Evolutionary conservation across 2,888 invertebrate species (phyloP), one percentile per base, ranked within the genome.

Genomic region (Neoascia interrupta): DNA sequence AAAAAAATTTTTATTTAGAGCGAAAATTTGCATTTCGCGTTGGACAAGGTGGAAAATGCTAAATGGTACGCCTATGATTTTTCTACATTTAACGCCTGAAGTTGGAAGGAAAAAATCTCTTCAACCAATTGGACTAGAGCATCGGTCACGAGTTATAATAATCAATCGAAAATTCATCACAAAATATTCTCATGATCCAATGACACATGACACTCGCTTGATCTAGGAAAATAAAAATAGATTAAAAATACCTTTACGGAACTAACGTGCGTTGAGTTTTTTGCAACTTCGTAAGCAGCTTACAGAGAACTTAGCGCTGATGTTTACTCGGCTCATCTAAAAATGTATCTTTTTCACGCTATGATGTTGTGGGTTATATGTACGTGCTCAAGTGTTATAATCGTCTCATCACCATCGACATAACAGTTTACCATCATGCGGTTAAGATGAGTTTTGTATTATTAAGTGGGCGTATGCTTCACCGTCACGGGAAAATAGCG

Each of bases 41-140:
- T 75, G 72, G 54, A 41, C 47, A 28, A 47, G 39, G n/a, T n/a
- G n/a, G n/a, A 34, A 53, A 34, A 54, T 54, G 47, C 18, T 47
- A 54, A 73, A 51, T 45, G 16, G 63, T 56, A 70, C 75, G 76
- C 72, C 76, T 76, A 72, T 64, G 58, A 53, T 4, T 60, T 68
- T 28, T 21, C n/a, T n/a, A n/a, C n/a, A n/a, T n/a, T n/a, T n/a
- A n/a, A n/a, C n/a, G n/a, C n/a, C n/a, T n/a, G n/a, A n/a, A n/a
- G n/a, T n/a, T n/a, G n/a, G n/a, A n/a, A n/a, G n/a, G n/a, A n/a
- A n/a, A n/a, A n/a, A n/a, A n/a, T n/a, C n/a, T n/a, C n/a, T n/a
- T n/a, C n/a, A n/a, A n/a, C n/a, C n/a, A n/a, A n/a, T n/a, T n/a
- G n/a, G n/a, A n/a, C n/a, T n/a, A n/a, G n/a, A n/a, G n/a, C n/a